A percentile compares a stretch with the other conserved stretches of the same genome.
These are phyloP conservation scores for Anorthoa munda DNA, from an alignment of 2,888 invertebrate genomes.

Conservation along the genomic window DNA sequence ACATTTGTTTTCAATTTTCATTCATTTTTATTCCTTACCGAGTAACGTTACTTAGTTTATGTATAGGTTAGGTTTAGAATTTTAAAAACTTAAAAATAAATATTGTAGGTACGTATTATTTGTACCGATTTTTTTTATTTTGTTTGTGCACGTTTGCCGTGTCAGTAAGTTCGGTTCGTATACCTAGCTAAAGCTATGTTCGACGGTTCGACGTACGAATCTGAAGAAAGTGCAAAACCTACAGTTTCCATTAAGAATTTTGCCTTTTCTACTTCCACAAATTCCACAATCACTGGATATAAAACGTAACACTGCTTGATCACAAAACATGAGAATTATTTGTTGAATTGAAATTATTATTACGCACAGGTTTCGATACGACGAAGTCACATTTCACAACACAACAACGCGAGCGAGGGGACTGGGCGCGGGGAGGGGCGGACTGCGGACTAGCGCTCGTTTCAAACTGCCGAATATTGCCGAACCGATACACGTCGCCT, in stretches of 20 bases:
- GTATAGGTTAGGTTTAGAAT: neutral
- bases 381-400: neutral
- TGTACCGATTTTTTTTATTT: neutral
- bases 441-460: neutral
- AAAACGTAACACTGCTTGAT: neutral
- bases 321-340: neutral
- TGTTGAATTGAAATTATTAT: slow-evolving; percentile 1
- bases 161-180: neutral
- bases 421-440: neutral
- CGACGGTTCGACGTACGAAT: neutral
- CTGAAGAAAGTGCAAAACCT: slow-evolving; percentile 16
- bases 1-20: neutral
- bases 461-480: slow-evolving; percentile 4
- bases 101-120: neutral
- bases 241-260: neutral
- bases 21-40: neutral
- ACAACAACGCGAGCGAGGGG: neutral
- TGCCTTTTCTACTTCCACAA: neutral
- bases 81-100: neutral
- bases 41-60: neutral
- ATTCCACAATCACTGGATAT: neutral
- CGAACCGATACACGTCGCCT: neutral
- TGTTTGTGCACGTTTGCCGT: too few species aligned
- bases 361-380: neutral
- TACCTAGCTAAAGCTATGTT: neutral